Conservation (phyloP, 2,797 vertebrate species). For the Spinus pinus region DNA sequence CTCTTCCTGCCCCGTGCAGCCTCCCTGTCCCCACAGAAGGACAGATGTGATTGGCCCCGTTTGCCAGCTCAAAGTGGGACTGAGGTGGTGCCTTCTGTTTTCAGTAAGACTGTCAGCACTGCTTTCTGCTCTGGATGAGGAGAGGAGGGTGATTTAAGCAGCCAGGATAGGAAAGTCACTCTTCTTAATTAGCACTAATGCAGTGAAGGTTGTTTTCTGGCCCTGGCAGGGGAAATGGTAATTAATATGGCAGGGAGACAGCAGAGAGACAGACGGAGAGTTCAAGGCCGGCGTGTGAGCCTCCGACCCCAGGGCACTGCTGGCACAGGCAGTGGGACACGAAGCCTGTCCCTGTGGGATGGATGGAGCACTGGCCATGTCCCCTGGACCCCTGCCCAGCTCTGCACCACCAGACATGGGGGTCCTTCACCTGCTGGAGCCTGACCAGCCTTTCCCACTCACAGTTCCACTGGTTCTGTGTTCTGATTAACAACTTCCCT, state of each 20-base stretch:
- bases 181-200: constrained; percentile 80
- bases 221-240: constrained; percentile 71
- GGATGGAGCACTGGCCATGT: neutral
- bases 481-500: neutral
- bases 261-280: constrained; percentile 65
- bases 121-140: constrained; percentile 35
- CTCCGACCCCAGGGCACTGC: neutral
- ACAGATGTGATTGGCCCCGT: neutral
- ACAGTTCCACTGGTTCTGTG: neutral
- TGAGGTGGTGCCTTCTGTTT: constrained; percentile 16
- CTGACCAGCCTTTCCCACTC: neutral
- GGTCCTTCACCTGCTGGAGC: neutral
- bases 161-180: constrained; percentile 63
- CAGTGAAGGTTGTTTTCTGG: constrained; percentile 71
- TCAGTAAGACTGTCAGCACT: constrained; percentile 62
- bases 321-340: neutral
- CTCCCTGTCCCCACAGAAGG: neutral
- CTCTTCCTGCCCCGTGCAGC: neutral
- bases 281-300: constrained; percentile 72
- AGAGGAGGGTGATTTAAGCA: constrained; percentile 35
- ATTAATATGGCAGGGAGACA: constrained; percentile 77
- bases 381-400: neutral
- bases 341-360: neutral
- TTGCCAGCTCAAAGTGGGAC: neutral
- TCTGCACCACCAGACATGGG: neutral